Evolutionary conservation across 2,797 vertebrate species (phyloP).

Genomic region (Neolamprologus multifasciatus): DNA sequence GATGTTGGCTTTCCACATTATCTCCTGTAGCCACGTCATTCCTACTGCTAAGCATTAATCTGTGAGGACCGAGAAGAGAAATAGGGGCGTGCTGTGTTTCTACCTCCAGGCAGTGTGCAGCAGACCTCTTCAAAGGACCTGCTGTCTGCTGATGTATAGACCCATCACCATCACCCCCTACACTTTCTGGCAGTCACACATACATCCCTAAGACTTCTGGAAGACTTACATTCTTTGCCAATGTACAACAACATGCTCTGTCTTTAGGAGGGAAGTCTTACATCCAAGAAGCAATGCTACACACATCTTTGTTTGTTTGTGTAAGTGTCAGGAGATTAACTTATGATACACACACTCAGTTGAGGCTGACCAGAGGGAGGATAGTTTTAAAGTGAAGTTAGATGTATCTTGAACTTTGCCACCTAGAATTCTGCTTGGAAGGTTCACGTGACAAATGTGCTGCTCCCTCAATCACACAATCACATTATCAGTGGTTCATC

Average conservation of each 20-base stretch:
- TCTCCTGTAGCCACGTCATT: not conserved
- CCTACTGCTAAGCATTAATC: not conserved
- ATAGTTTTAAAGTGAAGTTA: not conserved
- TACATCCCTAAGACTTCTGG: not conserved
- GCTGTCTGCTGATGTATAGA: not conserved
- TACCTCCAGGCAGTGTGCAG: slow-evolving; percentile 12
- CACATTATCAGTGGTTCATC: not conserved
- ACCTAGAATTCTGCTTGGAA: not conserved
- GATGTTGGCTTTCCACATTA: not conserved
- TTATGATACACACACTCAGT: not conserved
- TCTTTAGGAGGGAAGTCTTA: not conserved
- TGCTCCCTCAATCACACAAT: not conserved
- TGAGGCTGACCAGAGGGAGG: not conserved
- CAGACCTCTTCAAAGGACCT: not conserved
- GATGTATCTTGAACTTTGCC: not conserved
- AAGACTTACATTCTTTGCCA: not conserved
- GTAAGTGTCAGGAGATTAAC: not conserved
- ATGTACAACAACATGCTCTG: not conserved
- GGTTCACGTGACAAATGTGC: not conserved
- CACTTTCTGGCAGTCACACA: not conserved
- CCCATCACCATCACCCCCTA: not conserved
- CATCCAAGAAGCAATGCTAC: not conserved
- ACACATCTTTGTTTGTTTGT: not conserved
- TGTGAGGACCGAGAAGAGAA: not conserved
- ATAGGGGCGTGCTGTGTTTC: not conserved